Base-by-base conservation (phyloP, 2,888 invertebrate species). In the Lamproptera curius region DNA sequence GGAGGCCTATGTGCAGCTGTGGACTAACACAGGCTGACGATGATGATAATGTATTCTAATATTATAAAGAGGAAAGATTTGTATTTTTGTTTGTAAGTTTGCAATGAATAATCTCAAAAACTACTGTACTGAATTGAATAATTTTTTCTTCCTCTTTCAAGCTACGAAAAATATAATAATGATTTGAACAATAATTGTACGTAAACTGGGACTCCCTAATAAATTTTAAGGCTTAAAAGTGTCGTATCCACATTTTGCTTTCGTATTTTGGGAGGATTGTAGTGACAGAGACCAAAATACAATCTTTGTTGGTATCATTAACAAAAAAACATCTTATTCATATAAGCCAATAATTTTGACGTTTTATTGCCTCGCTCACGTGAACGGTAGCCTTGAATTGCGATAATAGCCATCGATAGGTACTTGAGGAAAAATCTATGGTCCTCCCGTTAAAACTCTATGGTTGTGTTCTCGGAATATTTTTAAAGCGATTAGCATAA, bases 341-440 rank as follows among this genome's bases (percentile, higher is more conserved):
- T 65, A 65, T 53, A 58, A 53, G 55, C 58, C 65, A 71, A 70
- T 75, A 73, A 70, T 63, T 72, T 63, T 59, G 54, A 40, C 56
- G 51, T 63, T 76, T 76, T 76, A 77, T 66, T 54, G 51, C 56
- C 56, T 53, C 50, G 23, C 39, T 46, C 55, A 54, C 67, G 65
- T 63, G 67, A 65, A 70, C 73, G 63, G 75, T 73, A 74, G 76
- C 70, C 17, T 57, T 52, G 58, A 57, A 52, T 51, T 40, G 50
- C 52, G 53, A 62, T 54, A 52, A 51, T 53, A 34, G 46, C 16
- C 36, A 38, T 35, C 42, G 52, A 52, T 38, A 37, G 40, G 46
- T 52, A 42, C 46, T 42, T 42, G 26, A 34, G 46, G 49, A 45
- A 43, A 26, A 40, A 49, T 34, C 38, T 48, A 34, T 42, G 23